phyloP scores from a whole-genome alignment of 1,140 invertebrate genomes.

The Drosophila lacteicornis region DNA sequence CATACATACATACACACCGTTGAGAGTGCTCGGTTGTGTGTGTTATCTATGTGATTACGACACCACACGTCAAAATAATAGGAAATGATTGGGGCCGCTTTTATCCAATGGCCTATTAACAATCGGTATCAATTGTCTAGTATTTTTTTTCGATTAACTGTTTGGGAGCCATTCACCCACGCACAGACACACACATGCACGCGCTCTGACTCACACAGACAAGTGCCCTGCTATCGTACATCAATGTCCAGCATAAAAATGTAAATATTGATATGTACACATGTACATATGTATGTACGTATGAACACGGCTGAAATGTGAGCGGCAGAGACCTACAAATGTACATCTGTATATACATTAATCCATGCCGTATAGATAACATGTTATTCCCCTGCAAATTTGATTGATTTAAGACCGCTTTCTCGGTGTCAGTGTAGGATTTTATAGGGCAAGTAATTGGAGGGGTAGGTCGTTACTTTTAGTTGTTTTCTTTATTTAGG shows the following conservation, averaged over 20 bases:
- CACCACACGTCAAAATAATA: conserved; percentile 65
- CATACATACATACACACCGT: conserved; percentile 21
- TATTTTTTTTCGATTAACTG: conserved; percentile 42
- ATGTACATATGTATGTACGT: conserved; percentile 24
- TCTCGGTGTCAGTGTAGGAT: background rate
- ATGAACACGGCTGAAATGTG: conserved; percentile 20
- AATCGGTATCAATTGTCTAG: conserved; percentile 50
- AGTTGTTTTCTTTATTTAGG: background rate
- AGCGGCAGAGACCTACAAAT: conserved; percentile 33
- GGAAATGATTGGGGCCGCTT: conserved; percentile 43
- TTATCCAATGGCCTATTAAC: conserved; percentile 45
- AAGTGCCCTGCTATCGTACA: conserved; percentile 19
- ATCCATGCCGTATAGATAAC: conserved; percentile 36
- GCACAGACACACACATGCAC: background rate
- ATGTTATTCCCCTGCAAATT: conserved; percentile 10
- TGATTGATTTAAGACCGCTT: conserved; percentile 28
- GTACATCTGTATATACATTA: conserved; percentile 11
- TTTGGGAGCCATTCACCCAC: conserved; percentile 22
- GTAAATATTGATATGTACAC: conserved; percentile 45
- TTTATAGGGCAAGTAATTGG: background rate
- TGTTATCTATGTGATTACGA: conserved; percentile 67
- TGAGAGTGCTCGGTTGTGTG: conserved; percentile 19
- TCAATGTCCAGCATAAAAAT: conserved; percentile 35
- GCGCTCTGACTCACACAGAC: background rate
- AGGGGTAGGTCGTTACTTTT: conserved; percentile 14